Evolutionary conservation across 2,797 vertebrate species (phyloP), one percentile per base, ranked within the genome.

Genomic region (Lycodopsis pacificus): DNA sequence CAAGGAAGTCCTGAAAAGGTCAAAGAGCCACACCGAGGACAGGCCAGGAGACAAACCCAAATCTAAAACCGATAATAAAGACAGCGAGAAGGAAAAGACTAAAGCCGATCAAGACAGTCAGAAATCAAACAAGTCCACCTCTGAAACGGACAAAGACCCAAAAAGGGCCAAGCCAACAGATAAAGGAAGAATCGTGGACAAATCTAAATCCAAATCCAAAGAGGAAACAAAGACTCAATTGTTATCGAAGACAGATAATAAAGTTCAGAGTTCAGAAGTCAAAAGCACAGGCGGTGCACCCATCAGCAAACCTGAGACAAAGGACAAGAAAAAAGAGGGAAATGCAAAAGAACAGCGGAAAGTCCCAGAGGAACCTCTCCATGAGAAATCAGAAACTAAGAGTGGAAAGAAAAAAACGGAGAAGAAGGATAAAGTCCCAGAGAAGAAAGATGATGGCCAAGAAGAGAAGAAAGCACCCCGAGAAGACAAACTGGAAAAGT

Each of bases 321-420:
- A 96, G 78, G 97, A 97, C 32, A 81, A 90, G 96, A 95, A 91
- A 93, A 96, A 88, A 95, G 96, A 97, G 4, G 96, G 94, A 13
- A 92, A 7, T 53, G 22, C 48, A 9, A 97, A 96, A 79, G 80
- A 93, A 1, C 96, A 96, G 27, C 93, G 92, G 40, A 97, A 91
- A 89, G 86, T 75, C 20, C 48, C 76, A 22, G 97, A 95, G 81
- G 96, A 98, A 15, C n/a, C 78, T 14, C 38, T 64, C 1, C 73
- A 73, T 0, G 93, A 93, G 36, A 94, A 89, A 72, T 27, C 75
- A 11, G 95, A 96, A 0, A 71, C n/a, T 59, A 93, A 81, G 93
- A 88, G 53, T 75, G 36, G 34, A 7, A 96, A 88, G 82, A 95
- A 69, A 34, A 86, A 80, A 25, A 0, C 27, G 0, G 96, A 96